Evolutionary conservation across 2,113 vertebrate genomes (phyloP), one percentile per base, ranked within the genome.

Genomic region (Oryzias melastigma): DNA sequence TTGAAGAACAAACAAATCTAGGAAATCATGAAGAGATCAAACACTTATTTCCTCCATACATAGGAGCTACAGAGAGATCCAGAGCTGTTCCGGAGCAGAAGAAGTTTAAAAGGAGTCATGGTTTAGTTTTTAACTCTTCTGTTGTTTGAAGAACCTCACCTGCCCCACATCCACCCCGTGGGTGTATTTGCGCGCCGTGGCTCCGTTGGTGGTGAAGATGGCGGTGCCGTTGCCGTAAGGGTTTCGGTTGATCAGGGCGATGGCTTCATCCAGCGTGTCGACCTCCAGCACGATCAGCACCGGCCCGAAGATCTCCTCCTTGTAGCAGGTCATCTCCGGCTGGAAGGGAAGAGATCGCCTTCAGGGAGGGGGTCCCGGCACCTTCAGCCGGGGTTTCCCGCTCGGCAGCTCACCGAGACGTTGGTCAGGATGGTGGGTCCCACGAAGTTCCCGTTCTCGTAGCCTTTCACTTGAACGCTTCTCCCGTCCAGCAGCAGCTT

Each of bases 181-280:
- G 3, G 96, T 95, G 68, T 95, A 98, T 82, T 98, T 98, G 69
- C 97, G 94, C 40, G 97, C 97, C 5, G 94, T 95, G 81, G 97
- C 97, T 68, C 97, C 97, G 18, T 96, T 98, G 52, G 92, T 95
- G 60, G 96, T 99, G 71, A 98, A 98, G 87, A 99, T 98, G 68
- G 96, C 97, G 0, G 97, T 98, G 75, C 97, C 97, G 54, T 99
- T 98, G 77, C 97, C 97, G 61, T 98, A 99, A 5, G 92, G 96
- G 72, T 98, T 99, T 0, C 58, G 87, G 85, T 99, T 99, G 75
- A 99, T 93, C 12, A 98, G 75, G 73, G 92, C 70, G 64, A 99
- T 95, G 47, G 97, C 97, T 49, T 99, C 94, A 61, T 98, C 95
- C 29, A 99, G 84, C 61, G 68, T 92, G 14, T 94, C 93, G 5